phyloP scores from a whole-genome alignment of 2,797 vertebrate genomes.

The Aulostomus chinensis region DNA sequence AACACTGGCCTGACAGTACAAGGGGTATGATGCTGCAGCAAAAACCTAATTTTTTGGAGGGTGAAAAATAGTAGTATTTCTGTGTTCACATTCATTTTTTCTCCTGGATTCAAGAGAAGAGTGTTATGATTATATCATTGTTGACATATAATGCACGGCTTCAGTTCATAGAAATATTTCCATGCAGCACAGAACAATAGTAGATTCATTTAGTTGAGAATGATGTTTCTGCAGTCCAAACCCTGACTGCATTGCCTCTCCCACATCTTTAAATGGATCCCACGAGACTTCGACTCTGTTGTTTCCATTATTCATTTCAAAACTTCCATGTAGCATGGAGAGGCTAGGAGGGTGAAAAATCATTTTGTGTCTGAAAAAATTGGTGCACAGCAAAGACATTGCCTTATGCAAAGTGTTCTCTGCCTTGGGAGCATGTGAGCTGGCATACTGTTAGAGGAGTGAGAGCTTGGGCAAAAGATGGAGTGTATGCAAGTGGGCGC shows the following conservation, averaged over 20 bases:
- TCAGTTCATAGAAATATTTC: too few species aligned
- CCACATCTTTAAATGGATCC: slow-evolving; percentile 79
- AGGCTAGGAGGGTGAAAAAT: slow-evolving; percentile 80
- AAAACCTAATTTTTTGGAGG: too few species aligned
- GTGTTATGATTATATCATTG: too few species aligned
- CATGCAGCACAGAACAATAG: slow-evolving; percentile 53
- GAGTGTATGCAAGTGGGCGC: slow-evolving; percentile 38
- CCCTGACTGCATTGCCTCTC: slow-evolving; percentile 70
- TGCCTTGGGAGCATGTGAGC: slow-evolving; percentile 77
- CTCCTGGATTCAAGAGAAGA: too few species aligned
- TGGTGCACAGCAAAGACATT: slow-evolving; percentile 78
- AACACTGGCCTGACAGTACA: too few species aligned
- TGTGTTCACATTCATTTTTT: too few species aligned
- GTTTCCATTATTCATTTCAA: slow-evolving; percentile 85
- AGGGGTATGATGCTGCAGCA: too few species aligned
- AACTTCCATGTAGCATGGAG: slow-evolving; percentile 76
- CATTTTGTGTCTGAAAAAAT: slow-evolving; percentile 73
- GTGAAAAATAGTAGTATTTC: too few species aligned
- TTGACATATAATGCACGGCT: too few species aligned
- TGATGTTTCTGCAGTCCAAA: slow-evolving; percentile 62
- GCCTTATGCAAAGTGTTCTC: slow-evolving; percentile 78
- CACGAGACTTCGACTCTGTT: slow-evolving; percentile 76
- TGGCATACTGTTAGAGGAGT: slow-evolving; percentile 65
- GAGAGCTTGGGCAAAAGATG: slow-evolving; percentile 40
- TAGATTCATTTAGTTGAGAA: slow-evolving; percentile 59